Evolutionary conservation across 2,113 vertebrate species (phyloP).

Genomic region (Illadopsis cleaveri): DNA sequence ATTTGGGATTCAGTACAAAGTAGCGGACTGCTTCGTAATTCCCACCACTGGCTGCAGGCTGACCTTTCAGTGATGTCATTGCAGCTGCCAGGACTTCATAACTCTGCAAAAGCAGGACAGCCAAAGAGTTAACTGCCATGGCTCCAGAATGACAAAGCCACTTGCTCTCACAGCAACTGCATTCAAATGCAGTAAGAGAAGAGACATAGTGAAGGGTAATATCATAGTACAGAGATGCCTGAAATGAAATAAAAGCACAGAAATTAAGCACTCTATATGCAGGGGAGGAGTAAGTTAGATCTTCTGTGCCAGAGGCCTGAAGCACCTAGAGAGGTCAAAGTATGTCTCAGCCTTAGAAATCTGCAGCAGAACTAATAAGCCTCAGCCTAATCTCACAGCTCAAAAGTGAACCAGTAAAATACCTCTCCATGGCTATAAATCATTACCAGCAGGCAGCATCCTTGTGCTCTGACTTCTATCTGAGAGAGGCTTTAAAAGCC

Average conservation of each 20-base stretch:
- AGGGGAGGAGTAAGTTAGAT: neutral
- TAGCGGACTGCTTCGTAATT: conserved; percentile 83
- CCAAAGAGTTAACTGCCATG: neutral
- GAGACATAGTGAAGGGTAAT: neutral
- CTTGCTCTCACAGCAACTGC: neutral
- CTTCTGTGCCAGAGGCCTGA: neutral
- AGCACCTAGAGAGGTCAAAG: neutral
- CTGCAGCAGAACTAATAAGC: neutral
- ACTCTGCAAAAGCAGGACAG: conserved; percentile 74
- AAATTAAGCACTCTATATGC: neutral
- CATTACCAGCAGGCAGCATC: neutral
- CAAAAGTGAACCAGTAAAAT: neutral
- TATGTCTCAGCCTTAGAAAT: neutral
- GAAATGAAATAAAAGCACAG: neutral
- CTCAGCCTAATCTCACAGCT: neutral
- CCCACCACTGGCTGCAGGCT: conserved; percentile 86
- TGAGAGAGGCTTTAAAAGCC: neutral
- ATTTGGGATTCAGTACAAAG: conserved; percentile 91
- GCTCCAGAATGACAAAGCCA: neutral
- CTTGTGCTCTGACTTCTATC: neutral
- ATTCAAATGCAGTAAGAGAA: conserved; percentile 4
- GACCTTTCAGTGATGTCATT: conserved; percentile 84
- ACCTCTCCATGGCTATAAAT: neutral
- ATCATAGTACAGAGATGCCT: neutral
- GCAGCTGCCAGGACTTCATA: conserved; percentile 87